These are phyloP conservation scores for Agelas oroides DNA, from an alignment of 37 sponge, comb jelly and placozoan genomes.

Conservation along the genomic window DNA sequence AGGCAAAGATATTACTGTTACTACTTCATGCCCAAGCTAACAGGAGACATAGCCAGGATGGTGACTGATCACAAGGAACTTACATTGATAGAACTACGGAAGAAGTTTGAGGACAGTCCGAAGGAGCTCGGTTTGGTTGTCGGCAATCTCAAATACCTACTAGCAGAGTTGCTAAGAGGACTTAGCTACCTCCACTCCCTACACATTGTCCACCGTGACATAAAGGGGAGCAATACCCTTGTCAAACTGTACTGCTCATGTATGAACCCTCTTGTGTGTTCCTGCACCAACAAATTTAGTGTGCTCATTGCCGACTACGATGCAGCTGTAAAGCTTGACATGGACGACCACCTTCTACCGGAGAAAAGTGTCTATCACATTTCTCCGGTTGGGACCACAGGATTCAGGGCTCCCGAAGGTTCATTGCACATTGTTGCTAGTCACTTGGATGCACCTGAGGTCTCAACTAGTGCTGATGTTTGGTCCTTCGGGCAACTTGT, in stretches of 20 bases:
- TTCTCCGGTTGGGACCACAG: slow-evolving; percentile 37
- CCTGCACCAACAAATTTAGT: slow-evolving; percentile 17
- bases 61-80: slow-evolving; percentile 12
- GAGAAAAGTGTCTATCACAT: neutral
- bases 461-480: slow-evolving; percentile 26
- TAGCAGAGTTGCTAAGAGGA: slow-evolving; percentile 15
- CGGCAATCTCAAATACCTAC: slow-evolving; percentile 40
- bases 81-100: slow-evolving; percentile 9
- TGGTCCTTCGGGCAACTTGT: slow-evolving; percentile 35
- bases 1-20: slow-evolving; percentile 48
- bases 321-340: slow-evolving; percentile 44
- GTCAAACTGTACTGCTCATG: slow-evolving; percentile 22
- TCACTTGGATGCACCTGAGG: neutral
- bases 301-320: slow-evolving; percentile 55
- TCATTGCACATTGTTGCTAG: neutral
- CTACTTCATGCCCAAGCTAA: slow-evolving; percentile 54
- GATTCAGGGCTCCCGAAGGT: slow-evolving; percentile 37
- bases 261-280: slow-evolving; percentile 18
- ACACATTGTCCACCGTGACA: slow-evolving; percentile 44
- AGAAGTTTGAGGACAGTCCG: slow-evolving; percentile 22
- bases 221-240: slow-evolving; percentile 45
- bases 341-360: neutral
- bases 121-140: slow-evolving; percentile 3
- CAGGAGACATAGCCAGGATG: slow-evolving; percentile 30
- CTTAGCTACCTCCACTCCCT: slow-evolving; percentile 28